phyloP scores from a whole-genome alignment of 2,797 vertebrate species.

The Hypotaenidia philippensis region DNA sequence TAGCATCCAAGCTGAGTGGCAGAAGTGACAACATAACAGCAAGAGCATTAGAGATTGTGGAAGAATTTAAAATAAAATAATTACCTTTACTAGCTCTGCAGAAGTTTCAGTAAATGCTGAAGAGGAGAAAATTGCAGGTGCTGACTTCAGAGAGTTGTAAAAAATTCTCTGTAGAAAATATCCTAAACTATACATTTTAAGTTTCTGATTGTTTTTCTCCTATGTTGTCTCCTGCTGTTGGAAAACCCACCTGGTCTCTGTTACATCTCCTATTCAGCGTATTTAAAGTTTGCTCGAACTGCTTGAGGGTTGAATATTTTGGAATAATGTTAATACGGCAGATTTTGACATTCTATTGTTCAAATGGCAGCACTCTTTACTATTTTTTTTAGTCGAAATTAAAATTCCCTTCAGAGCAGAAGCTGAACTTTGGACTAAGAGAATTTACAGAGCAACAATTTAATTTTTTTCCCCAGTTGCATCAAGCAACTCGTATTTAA shows the following conservation, averaged over 20 bases:
- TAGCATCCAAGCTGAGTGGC: background rate
- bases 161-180: constrained; percentile 36
- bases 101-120: constrained; percentile 56
- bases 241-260: constrained; percentile 37
- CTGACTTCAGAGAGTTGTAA: constrained; percentile 43
- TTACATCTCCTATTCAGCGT: constrained; percentile 40
- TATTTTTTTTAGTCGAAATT: background rate
- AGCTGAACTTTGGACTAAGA: background rate
- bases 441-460: background rate
- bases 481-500: background rate
- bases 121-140: constrained; percentile 57
- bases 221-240: constrained; percentile 40
- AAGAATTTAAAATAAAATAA: constrained; percentile 40
- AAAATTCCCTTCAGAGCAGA: background rate
- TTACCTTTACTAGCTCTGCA: constrained; percentile 15
- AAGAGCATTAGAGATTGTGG: background rate
- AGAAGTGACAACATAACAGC: background rate
- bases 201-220: constrained; percentile 27
- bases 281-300: constrained; percentile 28
- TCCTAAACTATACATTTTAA: constrained; percentile 15
- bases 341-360: constrained; percentile 48
- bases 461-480: background rate
- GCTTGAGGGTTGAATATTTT: constrained; percentile 44
- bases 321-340: constrained; percentile 11
- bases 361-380: background rate